phyloP scores from a whole-genome alignment of 2,113 vertebrate genomes.

The Dasyurus viverrinus region DNA sequence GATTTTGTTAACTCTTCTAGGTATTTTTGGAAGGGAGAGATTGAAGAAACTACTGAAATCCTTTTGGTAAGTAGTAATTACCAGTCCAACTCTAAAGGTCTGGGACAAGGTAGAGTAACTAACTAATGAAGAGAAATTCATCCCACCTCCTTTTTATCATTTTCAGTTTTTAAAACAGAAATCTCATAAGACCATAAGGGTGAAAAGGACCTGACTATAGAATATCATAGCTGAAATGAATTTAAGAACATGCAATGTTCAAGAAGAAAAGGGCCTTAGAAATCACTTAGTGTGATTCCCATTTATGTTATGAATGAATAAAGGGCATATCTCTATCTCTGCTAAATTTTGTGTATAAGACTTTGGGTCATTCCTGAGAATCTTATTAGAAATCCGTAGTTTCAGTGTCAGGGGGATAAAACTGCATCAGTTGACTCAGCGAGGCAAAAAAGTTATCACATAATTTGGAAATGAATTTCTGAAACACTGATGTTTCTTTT shows the following conservation, averaged over 20 bases:
- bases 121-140: neutral
- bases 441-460: neutral
- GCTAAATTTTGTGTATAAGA: neutral
- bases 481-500: constrained; percentile 28
- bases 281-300: neutral
- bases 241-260: neutral
- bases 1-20: constrained; percentile 76
- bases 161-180: neutral
- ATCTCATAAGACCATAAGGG: neutral
- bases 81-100: neutral
- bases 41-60: constrained; percentile 90
- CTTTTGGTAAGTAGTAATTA: constrained; percentile 87
- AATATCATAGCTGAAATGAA: neutral
- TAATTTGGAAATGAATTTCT: neutral
- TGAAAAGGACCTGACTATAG: neutral
- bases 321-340: neutral
- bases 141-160: neutral
- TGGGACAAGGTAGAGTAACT: neutral
- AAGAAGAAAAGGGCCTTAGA: neutral
- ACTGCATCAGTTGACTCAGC: neutral
- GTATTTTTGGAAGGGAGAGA: constrained; percentile 92
- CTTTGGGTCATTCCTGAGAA: neutral
- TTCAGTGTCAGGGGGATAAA: neutral
- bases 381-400: neutral
- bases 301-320: neutral